phyloP scores from a whole-genome alignment of 2,797 vertebrate species.

The Acanthurus tractus region DNA sequence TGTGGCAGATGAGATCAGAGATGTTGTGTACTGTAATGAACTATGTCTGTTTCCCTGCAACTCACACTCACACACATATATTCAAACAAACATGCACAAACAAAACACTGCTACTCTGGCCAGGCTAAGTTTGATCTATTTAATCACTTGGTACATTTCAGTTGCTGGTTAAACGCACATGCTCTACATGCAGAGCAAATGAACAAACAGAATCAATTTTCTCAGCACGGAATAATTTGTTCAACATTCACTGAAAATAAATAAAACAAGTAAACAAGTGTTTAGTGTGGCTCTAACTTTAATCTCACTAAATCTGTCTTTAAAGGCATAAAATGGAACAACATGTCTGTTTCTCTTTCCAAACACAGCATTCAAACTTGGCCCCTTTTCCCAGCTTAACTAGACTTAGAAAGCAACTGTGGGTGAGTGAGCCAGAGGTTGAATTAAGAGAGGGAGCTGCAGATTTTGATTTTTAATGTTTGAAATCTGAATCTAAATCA shows the following conservation, averaged over 20 bases:
- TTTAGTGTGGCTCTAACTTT: neutral
- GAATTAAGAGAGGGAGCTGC: too few relatives aligned
- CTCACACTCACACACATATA: conserved; percentile 61
- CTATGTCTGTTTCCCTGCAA: conserved; percentile 49
- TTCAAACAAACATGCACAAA: conserved; percentile 3
- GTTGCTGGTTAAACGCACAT: neutral
- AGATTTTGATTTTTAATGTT: too few relatives aligned
- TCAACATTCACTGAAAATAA: too few relatives aligned
- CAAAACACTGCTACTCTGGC: neutral
- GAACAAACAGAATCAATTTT: conserved; percentile 6
- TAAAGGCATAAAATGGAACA: too few relatives aligned
- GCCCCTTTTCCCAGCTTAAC: too few relatives aligned
- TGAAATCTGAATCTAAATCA: too few relatives aligned
- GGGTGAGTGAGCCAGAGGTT: too few relatives aligned
- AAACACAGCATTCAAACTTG: too few relatives aligned
- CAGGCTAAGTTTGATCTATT: neutral
- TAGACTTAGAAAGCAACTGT: too few relatives aligned
- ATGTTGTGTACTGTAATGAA: conserved; percentile 87
- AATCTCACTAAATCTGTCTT: too few relatives aligned
- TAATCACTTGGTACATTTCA: conserved; percentile 6
- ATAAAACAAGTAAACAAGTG: neutral
- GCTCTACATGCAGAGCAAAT: neutral
- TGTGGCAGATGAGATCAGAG: conserved; percentile 87
- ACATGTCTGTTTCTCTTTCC: too few relatives aligned
- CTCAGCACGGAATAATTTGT: neutral